Percentiles rank a stretch among this genome's conserved stretches.
Conservation (phyloP, 53 echinoderm and acorn worm genomes). For the Actinopyga echinites region DNA sequence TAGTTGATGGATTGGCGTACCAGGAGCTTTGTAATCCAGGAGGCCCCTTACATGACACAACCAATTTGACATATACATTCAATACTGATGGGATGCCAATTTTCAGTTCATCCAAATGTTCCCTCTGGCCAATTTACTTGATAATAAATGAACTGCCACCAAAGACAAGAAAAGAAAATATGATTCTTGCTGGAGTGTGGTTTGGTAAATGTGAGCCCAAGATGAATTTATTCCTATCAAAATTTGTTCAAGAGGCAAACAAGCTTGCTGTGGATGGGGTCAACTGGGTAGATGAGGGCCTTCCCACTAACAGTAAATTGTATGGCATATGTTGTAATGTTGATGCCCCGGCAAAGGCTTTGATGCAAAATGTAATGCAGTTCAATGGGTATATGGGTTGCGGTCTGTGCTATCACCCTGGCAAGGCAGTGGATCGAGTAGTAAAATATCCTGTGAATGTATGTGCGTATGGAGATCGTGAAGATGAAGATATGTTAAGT, state of each 20-base stretch:
- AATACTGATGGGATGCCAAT: conserved; percentile 27
- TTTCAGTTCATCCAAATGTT: neutral
- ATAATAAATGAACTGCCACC: conserved; percentile 17
- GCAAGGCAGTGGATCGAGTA: conserved; percentile 19
- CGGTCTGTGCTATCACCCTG: conserved; percentile 53
- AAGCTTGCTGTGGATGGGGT: conserved; percentile 13
- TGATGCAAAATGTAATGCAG: conserved; percentile 51
- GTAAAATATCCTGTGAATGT: conserved; percentile 58
- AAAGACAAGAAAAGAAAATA: neutral
- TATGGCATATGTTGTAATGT: conserved; percentile 55
- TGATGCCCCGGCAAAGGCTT: conserved; percentile 51
- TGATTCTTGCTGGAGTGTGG: conserved; percentile 22
- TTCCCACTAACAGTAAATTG: conserved; percentile 40
- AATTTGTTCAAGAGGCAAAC: conserved; percentile 28
- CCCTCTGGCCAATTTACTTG: conserved; percentile 26
- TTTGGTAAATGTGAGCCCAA: conserved; percentile 4
- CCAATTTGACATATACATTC: neutral
- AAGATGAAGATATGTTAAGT: conserved; percentile 42
- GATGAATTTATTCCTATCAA: conserved; percentile 1
- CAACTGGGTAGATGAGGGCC: neutral
- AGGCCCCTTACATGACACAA: neutral
- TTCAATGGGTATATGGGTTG: conserved; percentile 66
- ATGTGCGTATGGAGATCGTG: conserved; percentile 31
- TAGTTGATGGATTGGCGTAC: neutral
- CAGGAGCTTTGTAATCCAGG: neutral